A percentile compares a stretch with the other conserved stretches of the same genome.
phyloP scores from a whole-genome alignment of 2,888 invertebrate species.

The Teleogryllus oceanicus region DNA sequence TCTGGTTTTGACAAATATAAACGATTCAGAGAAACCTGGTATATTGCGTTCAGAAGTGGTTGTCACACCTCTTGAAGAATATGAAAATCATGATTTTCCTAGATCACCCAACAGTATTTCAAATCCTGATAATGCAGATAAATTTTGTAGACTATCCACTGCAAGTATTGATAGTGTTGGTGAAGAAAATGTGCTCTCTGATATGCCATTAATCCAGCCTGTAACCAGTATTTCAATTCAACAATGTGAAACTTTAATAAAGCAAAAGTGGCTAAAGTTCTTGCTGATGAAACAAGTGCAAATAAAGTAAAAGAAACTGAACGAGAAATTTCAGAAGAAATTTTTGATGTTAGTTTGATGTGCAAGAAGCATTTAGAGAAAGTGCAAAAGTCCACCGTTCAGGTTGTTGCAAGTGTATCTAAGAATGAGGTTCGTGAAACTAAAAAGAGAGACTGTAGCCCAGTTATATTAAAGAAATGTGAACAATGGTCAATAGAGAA shows the following conservation, averaged over 20 bases:
- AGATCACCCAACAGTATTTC: neutral
- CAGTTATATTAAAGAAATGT: neutral
- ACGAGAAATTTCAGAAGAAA: neutral
- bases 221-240: neutral
- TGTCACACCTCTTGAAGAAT: neutral
- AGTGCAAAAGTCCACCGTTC: neutral
- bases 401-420: neutral
- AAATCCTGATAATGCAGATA: neutral
- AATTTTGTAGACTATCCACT: neutral
- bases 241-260: neutral
- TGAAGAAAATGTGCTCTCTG: neutral
- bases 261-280: neutral
- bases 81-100: neutral
- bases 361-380: neutral
- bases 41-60: neutral
- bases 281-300: neutral
- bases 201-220: neutral
- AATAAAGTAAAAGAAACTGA: neutral
- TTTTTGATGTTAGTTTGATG: neutral
- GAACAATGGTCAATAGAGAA: slow-evolving; percentile 18
- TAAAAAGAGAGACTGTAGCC: slow-evolving; percentile 2
- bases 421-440: neutral
- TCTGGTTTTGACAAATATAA: neutral
- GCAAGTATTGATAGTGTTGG: neutral
- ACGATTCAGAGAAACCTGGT: neutral